Percentiles rank a stretch among this genome's conserved stretches.
Conservation (phyloP, 2,113 vertebrate species). For the Nanorana parkeri region DNA sequence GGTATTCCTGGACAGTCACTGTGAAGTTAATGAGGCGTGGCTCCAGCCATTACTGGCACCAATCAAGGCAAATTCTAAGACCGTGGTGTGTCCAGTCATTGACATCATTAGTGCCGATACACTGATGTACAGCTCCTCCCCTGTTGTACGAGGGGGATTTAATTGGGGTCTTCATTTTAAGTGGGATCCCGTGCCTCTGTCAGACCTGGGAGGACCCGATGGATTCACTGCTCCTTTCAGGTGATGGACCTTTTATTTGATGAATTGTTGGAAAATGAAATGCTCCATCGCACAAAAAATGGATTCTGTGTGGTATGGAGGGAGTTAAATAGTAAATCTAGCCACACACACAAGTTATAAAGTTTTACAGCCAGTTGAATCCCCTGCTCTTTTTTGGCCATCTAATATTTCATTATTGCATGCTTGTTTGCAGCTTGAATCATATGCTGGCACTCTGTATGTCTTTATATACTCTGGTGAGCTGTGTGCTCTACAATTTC, state of each 20-base stretch:
- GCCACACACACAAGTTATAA: too few relatives aligned
- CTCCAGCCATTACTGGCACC: constrained; percentile 85
- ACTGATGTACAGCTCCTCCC: constrained; percentile 89
- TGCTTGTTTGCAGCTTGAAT: too few relatives aligned
- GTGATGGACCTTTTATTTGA: constrained; percentile 68
- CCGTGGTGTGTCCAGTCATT: constrained; percentile 93
- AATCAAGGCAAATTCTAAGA: constrained; percentile 76
- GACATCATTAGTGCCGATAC: constrained; percentile 98
- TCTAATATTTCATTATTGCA: too few relatives aligned
- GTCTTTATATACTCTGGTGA: too few relatives aligned
- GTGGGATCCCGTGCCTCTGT: constrained; percentile 91
- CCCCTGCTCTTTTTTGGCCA: too few relatives aligned
- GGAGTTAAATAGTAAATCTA: too few relatives aligned
- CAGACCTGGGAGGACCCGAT: constrained; percentile 79
- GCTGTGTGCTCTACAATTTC: too few relatives aligned
- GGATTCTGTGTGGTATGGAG: too few relatives aligned
- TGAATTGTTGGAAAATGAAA: too few relatives aligned
- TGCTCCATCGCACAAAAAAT: too few relatives aligned
- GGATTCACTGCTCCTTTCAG: constrained; percentile 83
- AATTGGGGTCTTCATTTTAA: constrained; percentile 99
- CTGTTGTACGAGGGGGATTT: constrained; percentile 92
- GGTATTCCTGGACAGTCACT: constrained; percentile 97
- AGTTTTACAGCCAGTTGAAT: too few relatives aligned
- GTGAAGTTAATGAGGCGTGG: constrained; percentile 93
- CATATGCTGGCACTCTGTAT: too few relatives aligned